Conservation (phyloP, 2,888 invertebrate genomes). For the Chloromyia formosa region DNA sequence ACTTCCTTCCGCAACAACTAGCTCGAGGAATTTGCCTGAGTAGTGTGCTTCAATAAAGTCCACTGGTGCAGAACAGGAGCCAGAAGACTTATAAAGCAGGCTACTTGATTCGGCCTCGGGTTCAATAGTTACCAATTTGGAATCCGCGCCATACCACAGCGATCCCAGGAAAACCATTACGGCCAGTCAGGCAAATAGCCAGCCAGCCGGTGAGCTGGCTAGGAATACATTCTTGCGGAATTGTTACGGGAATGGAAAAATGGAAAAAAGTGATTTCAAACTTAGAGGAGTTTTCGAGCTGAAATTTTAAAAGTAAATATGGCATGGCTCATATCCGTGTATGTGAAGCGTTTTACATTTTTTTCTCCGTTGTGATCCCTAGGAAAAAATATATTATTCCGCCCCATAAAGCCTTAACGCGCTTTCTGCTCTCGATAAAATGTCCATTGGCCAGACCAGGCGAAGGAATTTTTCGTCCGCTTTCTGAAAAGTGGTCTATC, state of each 20-base stretch:
- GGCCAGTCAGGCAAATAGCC: neutral
- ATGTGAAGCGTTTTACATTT: conserved; percentile 13
- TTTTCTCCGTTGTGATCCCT: conserved; percentile 17
- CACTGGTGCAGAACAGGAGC: conserved; percentile 33
- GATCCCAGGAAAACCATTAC: conserved; percentile 25
- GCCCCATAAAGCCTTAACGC: conserved; percentile 38
- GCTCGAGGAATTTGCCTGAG: conserved; percentile 8
- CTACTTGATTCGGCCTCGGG: neutral
- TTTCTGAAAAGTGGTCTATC: neutral
- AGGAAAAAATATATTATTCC: conserved; percentile 35
- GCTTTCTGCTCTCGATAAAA: conserved; percentile 6
- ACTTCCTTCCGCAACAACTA: neutral
- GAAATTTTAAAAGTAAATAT: conserved; percentile 36
- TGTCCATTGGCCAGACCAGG: conserved; percentile 33
- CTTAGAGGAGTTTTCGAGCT: neutral
- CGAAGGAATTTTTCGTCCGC: too few species aligned
- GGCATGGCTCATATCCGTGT: conserved; percentile 38
- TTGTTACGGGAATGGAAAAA: conserved; percentile 17
- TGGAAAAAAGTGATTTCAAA: conserved; percentile 37
- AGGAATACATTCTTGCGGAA: conserved; percentile 18
- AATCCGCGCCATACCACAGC: too few species aligned
- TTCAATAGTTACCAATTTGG: conserved; percentile 7
- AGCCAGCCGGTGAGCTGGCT: neutral
- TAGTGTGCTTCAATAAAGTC: conserved; percentile 14
- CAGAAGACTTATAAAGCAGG: conserved; percentile 23